These are phyloP conservation scores for Poecilia velifera DNA, from an alignment of 2,797 vertebrate genomes.

Conservation along the genomic window DNA sequence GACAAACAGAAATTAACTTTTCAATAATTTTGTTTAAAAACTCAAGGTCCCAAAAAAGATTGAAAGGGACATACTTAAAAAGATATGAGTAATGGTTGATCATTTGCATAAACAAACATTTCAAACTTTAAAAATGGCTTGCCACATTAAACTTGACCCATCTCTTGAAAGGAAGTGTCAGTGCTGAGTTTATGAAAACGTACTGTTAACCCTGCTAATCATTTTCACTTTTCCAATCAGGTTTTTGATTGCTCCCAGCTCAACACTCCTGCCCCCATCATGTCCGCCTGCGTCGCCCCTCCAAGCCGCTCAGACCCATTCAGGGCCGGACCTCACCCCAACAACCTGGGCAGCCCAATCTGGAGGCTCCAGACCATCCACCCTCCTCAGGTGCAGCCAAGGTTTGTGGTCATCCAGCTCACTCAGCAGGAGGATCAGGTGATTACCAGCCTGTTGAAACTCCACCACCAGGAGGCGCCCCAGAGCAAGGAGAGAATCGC, in stretches of 20 bases:
- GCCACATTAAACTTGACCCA: background rate
- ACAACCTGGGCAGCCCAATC: conserved; percentile 49
- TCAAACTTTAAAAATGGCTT: background rate
- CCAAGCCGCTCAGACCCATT: conserved; percentile 58
- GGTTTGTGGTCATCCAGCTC: conserved; percentile 59
- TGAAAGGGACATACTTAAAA: background rate
- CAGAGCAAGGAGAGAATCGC: rapidly evolving
- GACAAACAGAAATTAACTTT: background rate
- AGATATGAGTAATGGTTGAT: background rate
- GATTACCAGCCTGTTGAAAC: conserved; percentile 69
- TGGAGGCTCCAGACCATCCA: background rate
- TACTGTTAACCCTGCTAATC: background rate
- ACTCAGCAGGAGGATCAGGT: conserved; percentile 74
- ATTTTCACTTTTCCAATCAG: conserved; percentile 32
- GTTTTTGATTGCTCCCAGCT: conserved; percentile 55
- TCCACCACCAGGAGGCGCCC: conserved; percentile 46
- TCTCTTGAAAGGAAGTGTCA: background rate
- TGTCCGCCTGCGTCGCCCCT: conserved; percentile 56
- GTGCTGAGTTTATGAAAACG: background rate
- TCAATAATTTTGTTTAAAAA: background rate
- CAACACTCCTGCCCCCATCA: conserved; percentile 69
- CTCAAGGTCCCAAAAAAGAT: background rate
- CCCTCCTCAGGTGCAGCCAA: background rate
- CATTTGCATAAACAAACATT: background rate
- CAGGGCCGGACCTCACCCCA: conserved; percentile 29